These are phyloP conservation scores for Saxidomus purpurata DNA, from an alignment of 1,140 invertebrate genomes.

Conservation along the genomic window DNA sequence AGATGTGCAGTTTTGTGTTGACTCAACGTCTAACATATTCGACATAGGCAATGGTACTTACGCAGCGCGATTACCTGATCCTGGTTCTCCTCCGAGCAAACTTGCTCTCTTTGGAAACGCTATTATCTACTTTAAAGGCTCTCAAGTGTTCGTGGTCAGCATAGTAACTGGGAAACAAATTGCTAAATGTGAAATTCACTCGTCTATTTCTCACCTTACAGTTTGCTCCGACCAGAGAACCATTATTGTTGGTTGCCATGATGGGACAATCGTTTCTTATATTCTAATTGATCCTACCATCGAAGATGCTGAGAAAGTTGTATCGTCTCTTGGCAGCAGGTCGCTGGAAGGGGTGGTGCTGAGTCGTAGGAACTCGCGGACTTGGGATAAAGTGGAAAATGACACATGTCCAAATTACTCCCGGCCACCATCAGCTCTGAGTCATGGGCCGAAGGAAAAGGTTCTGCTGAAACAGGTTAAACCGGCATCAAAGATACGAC, in stretches of 20 bases:
- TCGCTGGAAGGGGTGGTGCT: constrained; percentile 48
- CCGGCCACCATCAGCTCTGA: constrained; percentile 79
- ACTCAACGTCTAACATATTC: constrained; percentile 79
- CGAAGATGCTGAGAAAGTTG: constrained; percentile 68
- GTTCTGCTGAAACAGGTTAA: constrained; percentile 78
- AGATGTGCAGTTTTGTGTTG: constrained; percentile 78
- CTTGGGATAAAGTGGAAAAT: constrained; percentile 82
- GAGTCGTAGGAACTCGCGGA: constrained; percentile 63
- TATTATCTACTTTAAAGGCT: constrained; percentile 76
- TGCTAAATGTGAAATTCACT: constrained; percentile 82
- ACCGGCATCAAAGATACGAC: constrained; percentile 72
- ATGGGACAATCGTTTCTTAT: constrained; percentile 83
- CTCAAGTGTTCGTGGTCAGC: constrained; percentile 73
- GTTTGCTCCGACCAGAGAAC: constrained; percentile 82
- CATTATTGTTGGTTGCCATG: constrained; percentile 82
- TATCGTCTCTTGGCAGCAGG: constrained; percentile 74
- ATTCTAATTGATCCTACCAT: constrained; percentile 78
- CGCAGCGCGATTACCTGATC: constrained; percentile 67
- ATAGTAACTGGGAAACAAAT: constrained; percentile 77
- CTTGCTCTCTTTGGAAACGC: constrained; percentile 77
- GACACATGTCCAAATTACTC: constrained; percentile 69
- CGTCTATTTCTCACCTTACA: constrained; percentile 73
- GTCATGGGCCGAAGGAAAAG: constrained; percentile 73
- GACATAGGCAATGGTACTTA: constrained; percentile 75
- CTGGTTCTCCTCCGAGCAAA: constrained; percentile 61